These are phyloP conservation scores for Dryomyza anilis DNA, from an alignment of 2,888 invertebrate genomes.

Conservation along the genomic window DNA sequence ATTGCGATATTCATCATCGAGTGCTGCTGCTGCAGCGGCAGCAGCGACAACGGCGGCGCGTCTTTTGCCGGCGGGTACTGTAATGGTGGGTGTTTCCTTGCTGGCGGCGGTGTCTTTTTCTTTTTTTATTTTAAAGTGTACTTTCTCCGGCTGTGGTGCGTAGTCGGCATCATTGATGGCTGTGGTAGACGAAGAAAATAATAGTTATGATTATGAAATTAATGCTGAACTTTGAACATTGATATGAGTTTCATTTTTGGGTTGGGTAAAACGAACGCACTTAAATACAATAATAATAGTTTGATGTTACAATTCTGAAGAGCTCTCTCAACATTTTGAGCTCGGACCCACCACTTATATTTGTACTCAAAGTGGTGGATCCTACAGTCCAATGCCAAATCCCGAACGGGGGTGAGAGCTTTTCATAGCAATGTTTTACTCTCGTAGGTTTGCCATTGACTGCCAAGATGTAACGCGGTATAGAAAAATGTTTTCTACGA, in stretches of 20 bases:
- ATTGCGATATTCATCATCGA: constrained; percentile 26
- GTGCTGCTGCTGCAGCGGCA: constrained; percentile 18
- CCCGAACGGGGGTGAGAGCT: background rate
- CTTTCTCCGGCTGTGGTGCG: constrained; percentile 38
- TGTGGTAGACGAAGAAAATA: constrained; percentile 32
- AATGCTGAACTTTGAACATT: too few species aligned
- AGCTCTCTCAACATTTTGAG: background rate
- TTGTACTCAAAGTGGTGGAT: too few species aligned
- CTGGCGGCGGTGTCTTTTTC: constrained; percentile 43
- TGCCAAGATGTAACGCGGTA: too few species aligned
- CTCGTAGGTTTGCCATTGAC: too few species aligned
- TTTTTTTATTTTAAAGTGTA: constrained; percentile 51
- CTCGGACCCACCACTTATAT: background rate
- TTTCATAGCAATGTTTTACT: too few species aligned
- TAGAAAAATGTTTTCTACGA: too few species aligned
- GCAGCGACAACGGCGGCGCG: constrained; percentile 35
- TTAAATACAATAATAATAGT: background rate
- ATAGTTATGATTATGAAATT: background rate
- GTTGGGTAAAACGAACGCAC: background rate
- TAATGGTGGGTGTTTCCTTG: constrained; percentile 12
- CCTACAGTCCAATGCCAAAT: too few species aligned
- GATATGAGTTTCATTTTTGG: too few species aligned
- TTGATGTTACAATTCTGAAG: too few species aligned
- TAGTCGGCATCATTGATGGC: constrained; percentile 59
- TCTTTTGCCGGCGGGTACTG: constrained; percentile 39